Conservation (phyloP, 2,888 invertebrate genomes). For the Leptothorax acervorum region DNA sequence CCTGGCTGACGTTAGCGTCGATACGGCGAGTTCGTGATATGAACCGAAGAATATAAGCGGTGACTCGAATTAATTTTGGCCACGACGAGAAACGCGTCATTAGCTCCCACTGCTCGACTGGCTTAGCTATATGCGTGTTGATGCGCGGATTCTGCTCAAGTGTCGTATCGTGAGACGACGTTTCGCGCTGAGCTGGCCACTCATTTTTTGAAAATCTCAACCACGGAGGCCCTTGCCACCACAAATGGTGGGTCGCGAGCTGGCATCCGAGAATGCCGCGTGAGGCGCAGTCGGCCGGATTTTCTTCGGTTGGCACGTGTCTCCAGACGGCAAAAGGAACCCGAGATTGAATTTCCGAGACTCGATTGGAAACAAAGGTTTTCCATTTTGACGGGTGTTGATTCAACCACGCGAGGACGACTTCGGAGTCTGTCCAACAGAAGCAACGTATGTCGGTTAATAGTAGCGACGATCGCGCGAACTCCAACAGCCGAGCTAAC, state of each 20-base stretch:
- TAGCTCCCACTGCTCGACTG: neutral
- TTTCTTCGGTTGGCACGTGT: neutral
- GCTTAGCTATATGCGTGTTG: rapidly evolving
- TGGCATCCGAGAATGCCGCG: neutral
- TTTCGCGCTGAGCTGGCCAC: neutral
- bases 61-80: neutral
- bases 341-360: neutral
- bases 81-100: neutral
- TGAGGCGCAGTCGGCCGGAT: neutral
- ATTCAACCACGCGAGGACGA: neutral
- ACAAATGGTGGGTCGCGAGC: neutral
- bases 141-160: neutral
- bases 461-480: neutral
- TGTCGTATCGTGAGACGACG: too few relatives aligned
- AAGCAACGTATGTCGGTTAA: rapidly evolving
- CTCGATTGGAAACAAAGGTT: neutral
- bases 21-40: too few relatives aligned
- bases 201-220: rapidly evolving
- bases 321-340: neutral
- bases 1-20: too few relatives aligned
- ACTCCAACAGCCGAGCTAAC: neutral
- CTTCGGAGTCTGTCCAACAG: too few relatives aligned
- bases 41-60: neutral
- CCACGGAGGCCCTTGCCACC: neutral
- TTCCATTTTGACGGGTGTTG: neutral